phyloP scores from a whole-genome alignment of 2,113 vertebrate genomes.

The Myrmecophaga tridactyla region DNA sequence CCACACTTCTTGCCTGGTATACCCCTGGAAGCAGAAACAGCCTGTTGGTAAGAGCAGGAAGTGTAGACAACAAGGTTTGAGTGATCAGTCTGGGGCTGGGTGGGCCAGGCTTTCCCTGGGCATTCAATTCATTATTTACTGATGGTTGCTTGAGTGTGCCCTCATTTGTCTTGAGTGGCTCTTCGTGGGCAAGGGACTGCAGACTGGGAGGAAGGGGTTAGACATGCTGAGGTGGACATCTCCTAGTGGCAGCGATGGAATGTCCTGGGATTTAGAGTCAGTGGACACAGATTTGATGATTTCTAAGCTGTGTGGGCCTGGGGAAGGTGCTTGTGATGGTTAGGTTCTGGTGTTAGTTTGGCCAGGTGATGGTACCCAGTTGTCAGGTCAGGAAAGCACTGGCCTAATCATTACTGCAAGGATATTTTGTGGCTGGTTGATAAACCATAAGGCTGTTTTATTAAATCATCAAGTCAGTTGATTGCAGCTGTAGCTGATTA shows the following conservation, averaged over 20 bases:
- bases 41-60: not conserved
- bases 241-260: not conserved
- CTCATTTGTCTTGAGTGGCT: not conserved
- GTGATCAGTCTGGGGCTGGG: not conserved
- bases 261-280: not conserved
- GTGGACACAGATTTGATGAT: not conserved
- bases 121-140: constrained; percentile 7
- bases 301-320: not conserved
- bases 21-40: constrained; percentile 80
- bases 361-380: too few relatives aligned
- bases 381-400: too few relatives aligned
- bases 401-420: too few relatives aligned
- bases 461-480: too few relatives aligned
- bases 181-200: not conserved
- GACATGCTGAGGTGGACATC: not conserved
- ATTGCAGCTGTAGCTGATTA: too few relatives aligned
- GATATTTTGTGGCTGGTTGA: too few relatives aligned
- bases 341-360: too few relatives aligned
- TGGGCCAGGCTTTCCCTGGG: not conserved
- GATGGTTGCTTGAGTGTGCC: not conserved
- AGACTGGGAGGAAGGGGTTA: not conserved
- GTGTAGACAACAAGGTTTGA: not conserved
- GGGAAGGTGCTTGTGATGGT: not conserved
- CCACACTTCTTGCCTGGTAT: constrained; percentile 90
- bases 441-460: too few relatives aligned